Conservation (phyloP, 1,140 invertebrate genomes). For the Rhyacophila brunnea region DNA sequence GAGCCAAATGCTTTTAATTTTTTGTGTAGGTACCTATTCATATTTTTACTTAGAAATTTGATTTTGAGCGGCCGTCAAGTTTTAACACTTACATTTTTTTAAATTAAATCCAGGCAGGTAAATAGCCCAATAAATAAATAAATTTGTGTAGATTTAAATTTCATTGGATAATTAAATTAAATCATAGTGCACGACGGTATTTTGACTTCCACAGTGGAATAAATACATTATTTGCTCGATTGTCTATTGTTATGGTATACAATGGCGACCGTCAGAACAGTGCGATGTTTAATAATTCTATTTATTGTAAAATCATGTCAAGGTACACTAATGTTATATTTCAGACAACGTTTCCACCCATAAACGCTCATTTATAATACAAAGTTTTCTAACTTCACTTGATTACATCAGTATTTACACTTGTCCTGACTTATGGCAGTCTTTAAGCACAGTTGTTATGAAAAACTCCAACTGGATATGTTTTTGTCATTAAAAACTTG, state of each 20-base stretch:
- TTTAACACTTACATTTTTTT: too few species aligned
- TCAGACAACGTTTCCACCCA: neutral
- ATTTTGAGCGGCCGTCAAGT: too few species aligned
- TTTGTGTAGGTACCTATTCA: too few species aligned
- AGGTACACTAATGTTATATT: conserved; percentile 39
- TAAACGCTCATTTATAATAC: neutral
- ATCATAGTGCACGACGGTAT: too few species aligned
- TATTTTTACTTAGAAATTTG: too few species aligned
- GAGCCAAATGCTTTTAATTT: too few species aligned
- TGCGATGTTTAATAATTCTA: conserved; percentile 52
- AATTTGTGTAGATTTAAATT: too few species aligned
- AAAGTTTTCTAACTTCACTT: neutral
- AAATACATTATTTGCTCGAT: neutral
- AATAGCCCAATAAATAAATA: too few species aligned
- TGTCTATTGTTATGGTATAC: conserved; percentile 52
- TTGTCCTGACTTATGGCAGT: neutral
- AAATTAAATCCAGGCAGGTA: too few species aligned
- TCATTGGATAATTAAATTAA: too few species aligned
- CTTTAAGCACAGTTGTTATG: conserved; percentile 14
- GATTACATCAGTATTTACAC: neutral
- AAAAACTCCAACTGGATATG: conserved; percentile 15
- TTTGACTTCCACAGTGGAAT: too few species aligned
- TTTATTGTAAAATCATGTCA: conserved; percentile 48
- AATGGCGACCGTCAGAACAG: conserved; percentile 54
- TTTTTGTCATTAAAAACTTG: conserved; percentile 3